Evolutionary conservation across 1,140 invertebrate species (phyloP).

Genomic region (Aethina tumida): DNA sequence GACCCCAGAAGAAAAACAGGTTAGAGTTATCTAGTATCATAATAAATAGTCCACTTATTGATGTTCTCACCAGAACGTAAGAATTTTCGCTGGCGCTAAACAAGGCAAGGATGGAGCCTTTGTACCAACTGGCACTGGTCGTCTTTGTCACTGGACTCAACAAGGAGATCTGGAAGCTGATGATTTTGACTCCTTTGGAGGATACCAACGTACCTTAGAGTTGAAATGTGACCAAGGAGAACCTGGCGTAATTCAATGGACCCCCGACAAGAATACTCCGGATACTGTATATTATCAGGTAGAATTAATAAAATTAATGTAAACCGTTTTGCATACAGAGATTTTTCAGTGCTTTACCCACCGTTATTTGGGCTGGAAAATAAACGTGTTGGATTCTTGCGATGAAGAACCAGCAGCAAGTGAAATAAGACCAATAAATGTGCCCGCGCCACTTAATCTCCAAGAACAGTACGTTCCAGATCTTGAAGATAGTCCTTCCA

Average conservation of each 20-base stretch:
- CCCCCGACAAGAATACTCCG: constrained; percentile 75
- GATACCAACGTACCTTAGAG: constrained; percentile 74
- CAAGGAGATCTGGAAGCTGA: constrained; percentile 62
- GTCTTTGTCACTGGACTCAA: constrained; percentile 78
- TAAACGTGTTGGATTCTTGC: constrained; percentile 79
- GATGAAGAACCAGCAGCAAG: constrained; percentile 46
- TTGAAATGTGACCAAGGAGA: constrained; percentile 74
- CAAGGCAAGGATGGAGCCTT: constrained; percentile 53
- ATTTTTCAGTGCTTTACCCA: constrained; percentile 74
- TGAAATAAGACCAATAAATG: constrained; percentile 42
- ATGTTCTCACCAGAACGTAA: constrained; percentile 49
- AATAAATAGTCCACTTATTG: neutral
- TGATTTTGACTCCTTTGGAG: constrained; percentile 76
- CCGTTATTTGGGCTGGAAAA: constrained; percentile 90
- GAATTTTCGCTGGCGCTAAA: constrained; percentile 70
- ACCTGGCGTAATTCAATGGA: constrained; percentile 80
- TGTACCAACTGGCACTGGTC: constrained; percentile 62
- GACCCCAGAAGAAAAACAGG: constrained; percentile 68
- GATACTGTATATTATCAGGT: constrained; percentile 90
- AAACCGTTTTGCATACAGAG: neutral
- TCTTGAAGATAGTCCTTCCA: constrained; percentile 48
- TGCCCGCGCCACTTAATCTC: constrained; percentile 28
- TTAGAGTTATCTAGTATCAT: too few species aligned
- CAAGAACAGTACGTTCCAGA: constrained; percentile 38
- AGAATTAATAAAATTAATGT: constrained; percentile 19